These are phyloP conservation scores for Peromyscus attwateri DNA, from an alignment of 2,797 vertebrate genomes.

Conservation along the genomic window DNA sequence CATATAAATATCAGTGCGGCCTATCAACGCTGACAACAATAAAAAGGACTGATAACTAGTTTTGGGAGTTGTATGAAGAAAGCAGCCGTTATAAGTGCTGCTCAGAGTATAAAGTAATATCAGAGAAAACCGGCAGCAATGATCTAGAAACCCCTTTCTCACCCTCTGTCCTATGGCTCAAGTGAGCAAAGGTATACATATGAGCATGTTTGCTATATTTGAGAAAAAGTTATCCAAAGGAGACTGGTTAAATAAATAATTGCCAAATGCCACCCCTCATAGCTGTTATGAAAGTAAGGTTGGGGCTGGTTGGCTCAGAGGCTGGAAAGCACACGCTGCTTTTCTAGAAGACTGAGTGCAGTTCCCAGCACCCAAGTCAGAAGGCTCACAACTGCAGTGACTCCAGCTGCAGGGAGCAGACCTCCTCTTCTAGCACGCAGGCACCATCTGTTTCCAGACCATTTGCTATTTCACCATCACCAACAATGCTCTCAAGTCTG, in stretches of 20 bases:
- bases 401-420: neutral
- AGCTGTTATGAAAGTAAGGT: too few species aligned
- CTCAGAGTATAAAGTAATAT: constrained; percentile 9
- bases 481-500: neutral
- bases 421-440: too few species aligned
- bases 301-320: too few species aligned
- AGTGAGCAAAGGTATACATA: neutral
- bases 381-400: neutral
- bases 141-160: constrained; percentile 44
- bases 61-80: constrained; percentile 31
- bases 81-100: neutral
- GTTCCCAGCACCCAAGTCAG: neutral
- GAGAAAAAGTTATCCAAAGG: constrained; percentile 22
- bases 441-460: neutral
- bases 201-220: neutral
- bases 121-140: constrained; percentile 18
- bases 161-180: neutral
- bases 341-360: neutral
- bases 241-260: constrained; percentile 18
- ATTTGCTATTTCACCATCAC: neutral
- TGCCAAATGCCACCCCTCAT: neutral
- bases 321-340: neutral
- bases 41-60: neutral
- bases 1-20: constrained; percentile 15
- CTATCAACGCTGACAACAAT: neutral